These are phyloP conservation scores for Sylvia atricapilla DNA, from an alignment of 2,113 vertebrate genomes.

Conservation along the genomic window DNA sequence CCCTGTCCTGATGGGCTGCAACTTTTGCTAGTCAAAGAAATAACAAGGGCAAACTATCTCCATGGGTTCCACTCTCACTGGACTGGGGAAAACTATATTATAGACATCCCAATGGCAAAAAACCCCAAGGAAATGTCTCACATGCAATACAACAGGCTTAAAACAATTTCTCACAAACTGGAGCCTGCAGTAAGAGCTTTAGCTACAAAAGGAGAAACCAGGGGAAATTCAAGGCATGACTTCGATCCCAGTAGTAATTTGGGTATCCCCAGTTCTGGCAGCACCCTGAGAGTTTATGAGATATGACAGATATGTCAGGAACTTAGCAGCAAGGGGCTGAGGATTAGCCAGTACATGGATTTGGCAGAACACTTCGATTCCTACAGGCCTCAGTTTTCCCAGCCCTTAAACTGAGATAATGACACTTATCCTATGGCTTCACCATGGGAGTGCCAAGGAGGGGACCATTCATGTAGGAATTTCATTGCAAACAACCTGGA, in stretches of 20 bases:
- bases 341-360: not conserved
- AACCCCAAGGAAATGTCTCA: not conserved
- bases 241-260: not conserved
- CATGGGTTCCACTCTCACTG: not conserved
- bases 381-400: not conserved
- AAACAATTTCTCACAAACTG: not conserved
- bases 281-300: not conserved
- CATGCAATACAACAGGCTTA: not conserved
- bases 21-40: not conserved
- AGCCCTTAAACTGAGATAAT: not conserved
- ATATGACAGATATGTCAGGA: not conserved
- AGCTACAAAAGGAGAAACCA: not conserved
- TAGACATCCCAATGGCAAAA: not conserved
- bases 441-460: not conserved
- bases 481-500: not conserved
- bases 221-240: not conserved
- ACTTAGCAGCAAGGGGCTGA: not conserved
- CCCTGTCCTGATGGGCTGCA: not conserved
- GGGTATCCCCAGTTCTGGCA: not conserved
- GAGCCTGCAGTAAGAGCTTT: not conserved
- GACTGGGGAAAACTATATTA: not conserved
- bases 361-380: not conserved
- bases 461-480: fast-evolving
- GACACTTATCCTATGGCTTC: not conserved
- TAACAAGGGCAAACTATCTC: not conserved